Conservation (phyloP, 2,797 vertebrate species). For the Neosilurus mollespiculum region DNA sequence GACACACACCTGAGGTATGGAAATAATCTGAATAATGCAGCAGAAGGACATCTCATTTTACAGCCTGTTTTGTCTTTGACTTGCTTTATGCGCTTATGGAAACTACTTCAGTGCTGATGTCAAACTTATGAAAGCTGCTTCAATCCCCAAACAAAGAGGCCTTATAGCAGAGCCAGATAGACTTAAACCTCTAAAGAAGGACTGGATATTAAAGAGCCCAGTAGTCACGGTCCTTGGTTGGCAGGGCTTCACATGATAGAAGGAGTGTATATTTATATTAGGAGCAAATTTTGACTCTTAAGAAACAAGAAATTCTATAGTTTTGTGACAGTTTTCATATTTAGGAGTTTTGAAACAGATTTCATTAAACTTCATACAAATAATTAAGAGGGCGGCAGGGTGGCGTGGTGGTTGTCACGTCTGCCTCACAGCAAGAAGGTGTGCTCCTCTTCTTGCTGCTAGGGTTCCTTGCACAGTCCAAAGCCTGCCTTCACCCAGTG, state of each 20-base stretch:
- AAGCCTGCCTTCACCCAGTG: too few relatives aligned
- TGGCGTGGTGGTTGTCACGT: too few relatives aligned
- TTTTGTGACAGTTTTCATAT: neutral
- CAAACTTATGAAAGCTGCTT: conserved; percentile 26
- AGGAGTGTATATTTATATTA: neutral
- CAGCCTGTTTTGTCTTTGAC: neutral
- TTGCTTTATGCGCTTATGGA: conserved; percentile 27
- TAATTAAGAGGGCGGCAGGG: neutral
- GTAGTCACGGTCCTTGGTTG: conserved; percentile 8
- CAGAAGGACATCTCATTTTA: conserved; percentile 28
- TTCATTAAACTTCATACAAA: neutral
- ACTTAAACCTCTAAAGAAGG: conserved; percentile 16
- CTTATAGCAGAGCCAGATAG: conserved; percentile 19
- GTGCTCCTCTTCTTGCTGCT: too few relatives aligned
- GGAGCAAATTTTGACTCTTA: neutral
- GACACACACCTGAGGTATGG: conserved; percentile 29
- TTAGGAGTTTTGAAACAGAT: neutral
- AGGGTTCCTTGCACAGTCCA: too few relatives aligned
- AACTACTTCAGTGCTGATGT: conserved; percentile 28
- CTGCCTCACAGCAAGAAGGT: too few relatives aligned
- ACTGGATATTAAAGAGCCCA: neutral
- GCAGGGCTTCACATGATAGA: neutral
- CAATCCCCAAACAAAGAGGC: conserved; percentile 3
- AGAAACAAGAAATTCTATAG: neutral
- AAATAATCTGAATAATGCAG: conserved; percentile 34